Conservation (phyloP, 2,113 vertebrate species). For the Lontra canadensis region DNA sequence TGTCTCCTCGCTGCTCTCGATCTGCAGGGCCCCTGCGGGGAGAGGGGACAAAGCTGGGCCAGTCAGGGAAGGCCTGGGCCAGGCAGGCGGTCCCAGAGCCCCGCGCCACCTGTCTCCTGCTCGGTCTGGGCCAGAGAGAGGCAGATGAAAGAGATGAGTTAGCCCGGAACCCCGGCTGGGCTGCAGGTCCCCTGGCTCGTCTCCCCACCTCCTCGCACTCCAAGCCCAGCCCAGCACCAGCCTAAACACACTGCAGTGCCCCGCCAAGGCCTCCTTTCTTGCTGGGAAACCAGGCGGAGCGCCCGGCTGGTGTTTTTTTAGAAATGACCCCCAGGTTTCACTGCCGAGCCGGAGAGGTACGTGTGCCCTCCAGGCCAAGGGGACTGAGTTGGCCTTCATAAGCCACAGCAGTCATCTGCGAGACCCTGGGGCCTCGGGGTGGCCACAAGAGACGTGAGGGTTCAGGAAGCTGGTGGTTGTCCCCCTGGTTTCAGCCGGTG, state of each 20-base stretch:
- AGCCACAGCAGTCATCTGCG: fast-evolving
- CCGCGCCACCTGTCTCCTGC: background rate
- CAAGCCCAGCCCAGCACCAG: fast-evolving
- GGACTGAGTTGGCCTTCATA: fast-evolving
- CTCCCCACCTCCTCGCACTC: background rate
- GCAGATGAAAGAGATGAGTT: background rate
- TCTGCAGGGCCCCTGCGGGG: slow-evolving; percentile 95
- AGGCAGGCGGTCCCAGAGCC: background rate
- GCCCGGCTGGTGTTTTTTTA: fast-evolving
- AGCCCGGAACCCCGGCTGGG: background rate
- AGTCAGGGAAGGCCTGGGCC: fast-evolving
- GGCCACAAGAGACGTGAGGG: fast-evolving
- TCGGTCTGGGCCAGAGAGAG: background rate
- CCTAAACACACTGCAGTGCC: background rate
- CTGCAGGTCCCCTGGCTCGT: fast-evolving
- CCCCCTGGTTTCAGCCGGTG: background rate
- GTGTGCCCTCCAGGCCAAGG: background rate
- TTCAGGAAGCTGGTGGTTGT: background rate
- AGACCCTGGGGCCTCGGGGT: background rate
- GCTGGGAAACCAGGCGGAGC: fast-evolving
- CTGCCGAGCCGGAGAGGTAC: fast-evolving
- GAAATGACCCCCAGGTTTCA: fast-evolving
- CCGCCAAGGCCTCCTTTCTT: background rate
- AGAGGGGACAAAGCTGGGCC: slow-evolving; percentile 70
- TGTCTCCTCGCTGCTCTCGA: slow-evolving; percentile 98